A percentile compares a stretch with the other conserved stretches of the same genome.
Conservation (phyloP, 1,140 invertebrate species). For the Cotesia typhae region DNA sequence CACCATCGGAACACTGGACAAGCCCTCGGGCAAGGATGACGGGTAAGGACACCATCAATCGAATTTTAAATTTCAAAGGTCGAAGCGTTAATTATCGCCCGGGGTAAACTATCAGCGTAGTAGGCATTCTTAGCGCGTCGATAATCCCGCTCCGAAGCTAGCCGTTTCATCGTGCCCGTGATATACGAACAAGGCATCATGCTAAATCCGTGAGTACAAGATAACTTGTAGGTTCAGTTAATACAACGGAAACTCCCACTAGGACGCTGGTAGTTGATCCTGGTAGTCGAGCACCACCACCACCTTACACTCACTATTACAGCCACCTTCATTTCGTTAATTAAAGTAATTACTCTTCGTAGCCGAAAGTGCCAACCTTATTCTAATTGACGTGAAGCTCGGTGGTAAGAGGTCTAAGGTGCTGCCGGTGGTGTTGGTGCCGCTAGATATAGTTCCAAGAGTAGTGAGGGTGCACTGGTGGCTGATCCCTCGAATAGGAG, state of each 20-base stretch:
- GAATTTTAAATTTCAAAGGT: slow-evolving; percentile 8
- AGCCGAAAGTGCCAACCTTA: slow-evolving; percentile 67
- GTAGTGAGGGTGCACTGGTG: slow-evolving; percentile 41
- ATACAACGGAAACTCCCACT: slow-evolving; percentile 1
- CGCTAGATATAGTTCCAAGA: too few species aligned
- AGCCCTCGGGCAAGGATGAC: slow-evolving; percentile 76
- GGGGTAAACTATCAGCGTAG: neutral
- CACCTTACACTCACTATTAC: neutral
- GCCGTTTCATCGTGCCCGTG: neutral
- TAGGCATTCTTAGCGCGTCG: neutral
- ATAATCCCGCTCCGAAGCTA: neutral
- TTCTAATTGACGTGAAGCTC: slow-evolving; percentile 69
- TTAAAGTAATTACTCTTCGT: slow-evolving; percentile 70
- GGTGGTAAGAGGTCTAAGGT: slow-evolving; percentile 49
- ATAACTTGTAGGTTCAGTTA: neutral
- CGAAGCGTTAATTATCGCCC: neutral
- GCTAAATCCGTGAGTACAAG: neutral
- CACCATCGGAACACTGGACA: slow-evolving; percentile 76
- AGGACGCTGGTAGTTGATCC: neutral
- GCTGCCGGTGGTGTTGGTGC: too few species aligned
- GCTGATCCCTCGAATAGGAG: slow-evolving; percentile 23
- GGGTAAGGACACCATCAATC: slow-evolving; percentile 70
- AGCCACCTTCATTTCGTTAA: slow-evolving; percentile 65
- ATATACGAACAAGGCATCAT: neutral
- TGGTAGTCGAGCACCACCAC: neutral